Base-by-base conservation (phyloP, 2,888 invertebrate genomes). In the Trichopoda pennipes region DNA sequence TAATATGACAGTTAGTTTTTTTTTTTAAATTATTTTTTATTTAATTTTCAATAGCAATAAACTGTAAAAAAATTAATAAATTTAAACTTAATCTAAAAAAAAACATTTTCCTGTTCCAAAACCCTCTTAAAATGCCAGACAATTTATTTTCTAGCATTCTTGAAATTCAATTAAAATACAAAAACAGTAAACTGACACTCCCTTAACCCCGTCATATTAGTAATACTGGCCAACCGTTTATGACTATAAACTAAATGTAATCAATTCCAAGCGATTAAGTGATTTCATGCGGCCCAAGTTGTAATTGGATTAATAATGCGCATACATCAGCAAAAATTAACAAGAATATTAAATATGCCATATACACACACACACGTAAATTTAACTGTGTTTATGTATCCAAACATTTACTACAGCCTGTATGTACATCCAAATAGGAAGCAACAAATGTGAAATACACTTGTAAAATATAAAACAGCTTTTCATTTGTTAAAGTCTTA, bases 251-350 rank as follows among this genome's bases (percentile, higher is more conserved):
- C 58, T 60, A 84, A 80, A 35, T 85, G 78, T 85, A 84, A 85
- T 80, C 84, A 84, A 85, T 87, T 86, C 85, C 85, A 87, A 85
- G 79, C 88, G 89, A 89, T 89, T 88, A 88, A 89, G 86, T 88
- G 88, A 89, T 89, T 85, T 84, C 85, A 86, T 89, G 86, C 86
- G 86, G 85, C 85, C 85, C 86, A 84, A 87, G 85, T 87, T 87
- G 87, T 89, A 89, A 89, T 89, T 89, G 89, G 89, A 89, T 89
- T 89, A 89, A 87, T 75, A 80, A 83, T 88, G 87, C 87, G 89
- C 85, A 84, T 79, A 85, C 84, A 86, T 84, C 84, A 80, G 84
- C 84, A 84, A 73, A 81, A 76, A 85, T 66, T 70, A 74, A 82
- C 74, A 78, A 61, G 51, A 68, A 61, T 73, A 73, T 66, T 21